Conservation (phyloP, 2,888 invertebrate genomes). For the Lithophane semibrunnea region DNA sequence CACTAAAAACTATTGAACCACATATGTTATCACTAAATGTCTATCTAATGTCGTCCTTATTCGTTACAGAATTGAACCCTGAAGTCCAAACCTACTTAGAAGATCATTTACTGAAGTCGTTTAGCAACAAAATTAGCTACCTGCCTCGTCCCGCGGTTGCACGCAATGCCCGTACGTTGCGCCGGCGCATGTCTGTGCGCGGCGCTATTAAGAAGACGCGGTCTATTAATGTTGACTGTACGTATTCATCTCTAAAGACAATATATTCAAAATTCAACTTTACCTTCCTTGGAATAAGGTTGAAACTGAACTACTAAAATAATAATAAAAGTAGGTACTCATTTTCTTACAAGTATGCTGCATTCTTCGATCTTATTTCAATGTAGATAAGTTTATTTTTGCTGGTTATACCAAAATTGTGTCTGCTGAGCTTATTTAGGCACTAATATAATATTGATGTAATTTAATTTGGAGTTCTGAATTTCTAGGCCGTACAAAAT, state of each 20-base stretch:
- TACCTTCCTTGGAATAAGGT: neutral
- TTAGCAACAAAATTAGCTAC: conserved; percentile 93
- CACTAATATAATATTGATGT: neutral
- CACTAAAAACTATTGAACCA: neutral
- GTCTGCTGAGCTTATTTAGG: neutral
- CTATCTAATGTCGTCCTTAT: neutral
- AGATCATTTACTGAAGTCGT: conserved; percentile 95
- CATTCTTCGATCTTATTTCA: neutral
- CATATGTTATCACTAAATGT: neutral
- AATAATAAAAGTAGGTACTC: neutral
- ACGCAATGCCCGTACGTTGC: conserved; percentile 89
- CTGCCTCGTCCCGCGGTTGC: conserved; percentile 90
- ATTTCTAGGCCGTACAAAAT: neutral
- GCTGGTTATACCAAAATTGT: neutral
- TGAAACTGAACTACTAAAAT: neutral
- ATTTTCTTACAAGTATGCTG: neutral
- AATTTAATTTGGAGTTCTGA: neutral
- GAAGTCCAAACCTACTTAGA: conserved; percentile 97
- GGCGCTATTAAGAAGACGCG: conserved; percentile 98
- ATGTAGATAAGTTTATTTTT: neutral
- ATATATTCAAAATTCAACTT: neutral
- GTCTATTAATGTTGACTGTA: conserved; percentile 97
- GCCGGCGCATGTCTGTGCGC: conserved; percentile 95
- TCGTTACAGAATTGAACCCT: conserved; percentile 92
- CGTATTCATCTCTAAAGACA: conserved; percentile 72